Base-by-base conservation (phyloP, 30 jellyfish, hydroid and myxozoan genomes). In the Pseudorhiza aurosa region DNA sequence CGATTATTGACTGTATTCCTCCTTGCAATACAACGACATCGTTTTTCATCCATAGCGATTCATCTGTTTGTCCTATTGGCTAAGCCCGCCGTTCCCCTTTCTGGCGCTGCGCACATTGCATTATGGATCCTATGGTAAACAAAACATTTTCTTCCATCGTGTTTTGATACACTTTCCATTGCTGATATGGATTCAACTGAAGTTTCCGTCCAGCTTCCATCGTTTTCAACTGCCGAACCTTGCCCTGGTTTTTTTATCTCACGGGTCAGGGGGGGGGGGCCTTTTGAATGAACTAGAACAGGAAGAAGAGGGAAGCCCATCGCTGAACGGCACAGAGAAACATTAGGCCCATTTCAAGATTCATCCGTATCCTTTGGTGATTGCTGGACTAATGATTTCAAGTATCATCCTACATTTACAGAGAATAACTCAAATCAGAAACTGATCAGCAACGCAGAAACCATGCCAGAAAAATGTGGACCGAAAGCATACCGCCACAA, bases 331-430 rank as follows among this genome's bases (percentile, higher is more conserved):
- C n/a, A n/a, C n/a, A n/a, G n/a, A n/a, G n/a, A 8, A 43, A 17
- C 56, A 17, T 43, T 43, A 43, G 56, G 56, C 56, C 56, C 56
- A 43, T 43, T 17, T 43, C 56, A 43, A 43, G 17, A 10, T 43
- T 10, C 56, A 43, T 8, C 10, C 56, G 17, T 43, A 10, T 43
- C 17, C 56, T 17, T 8, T n/a, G n/a, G n/a, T n/a, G n/a, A n/a
- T n/a, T n/a, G 85, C 12, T 72, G 85, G 85, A 24, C 77, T n/a
- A 28, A 30, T 29, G 72, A 49, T n/a, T 44, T 72, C 28, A 72
- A 47, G 59, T 19, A 72, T 51, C 40, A 1, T 2, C 85, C 59
- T 10, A 47, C 21, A 19, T 72, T 72, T 72, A 47, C 85, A 45
- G 85, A 72, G 58, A 35, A 50, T 4, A 28, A 50, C 24, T 45